Evolutionary conservation across 2,888 invertebrate species (phyloP).

Genomic region (Tryphoninae sp.): DNA sequence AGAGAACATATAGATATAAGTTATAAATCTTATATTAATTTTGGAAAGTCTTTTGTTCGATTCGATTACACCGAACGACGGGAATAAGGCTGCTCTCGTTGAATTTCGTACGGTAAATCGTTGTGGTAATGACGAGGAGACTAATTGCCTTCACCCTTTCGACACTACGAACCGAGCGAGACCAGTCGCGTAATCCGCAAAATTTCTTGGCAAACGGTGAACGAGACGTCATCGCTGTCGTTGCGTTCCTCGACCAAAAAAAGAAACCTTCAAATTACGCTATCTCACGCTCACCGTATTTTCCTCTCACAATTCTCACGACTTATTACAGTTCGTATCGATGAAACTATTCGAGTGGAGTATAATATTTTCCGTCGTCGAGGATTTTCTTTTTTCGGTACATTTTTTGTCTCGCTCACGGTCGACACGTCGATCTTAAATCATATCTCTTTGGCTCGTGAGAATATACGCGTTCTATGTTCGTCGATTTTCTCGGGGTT

Average conservation of each 20-base stretch:
- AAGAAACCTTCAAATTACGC: neutral
- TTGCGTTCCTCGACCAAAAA: constrained; percentile 47
- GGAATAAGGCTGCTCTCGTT: too few species aligned
- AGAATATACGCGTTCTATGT: constrained; percentile 15
- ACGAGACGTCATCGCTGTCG: constrained; percentile 35
- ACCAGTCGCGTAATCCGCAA: constrained; percentile 18
- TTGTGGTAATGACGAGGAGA: constrained; percentile 71
- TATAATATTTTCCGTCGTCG: constrained; percentile 21
- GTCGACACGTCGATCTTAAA: constrained; percentile 41
- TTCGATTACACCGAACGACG: too few species aligned
- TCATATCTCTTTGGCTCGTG: constrained; percentile 25
- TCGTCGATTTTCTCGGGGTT: constrained; percentile 49
- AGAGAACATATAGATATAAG: constrained; percentile 33
- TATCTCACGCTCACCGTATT: neutral
- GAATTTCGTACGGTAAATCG: constrained; percentile 67
- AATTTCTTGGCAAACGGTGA: constrained; percentile 48
- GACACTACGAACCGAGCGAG: constrained; percentile 25
- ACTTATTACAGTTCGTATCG: constrained; percentile 41
- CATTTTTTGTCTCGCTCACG: constrained; percentile 22
- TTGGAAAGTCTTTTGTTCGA: too few species aligned
- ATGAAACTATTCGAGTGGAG: constrained; percentile 56
- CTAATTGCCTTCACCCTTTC: constrained; percentile 67
- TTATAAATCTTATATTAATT: neutral
- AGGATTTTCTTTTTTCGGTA: constrained; percentile 21
- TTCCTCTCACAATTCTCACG: neutral